These are phyloP conservation scores for Ptilonorhynchus violaceus DNA, from an alignment of 2,113 vertebrate genomes.

Conservation along the genomic window DNA sequence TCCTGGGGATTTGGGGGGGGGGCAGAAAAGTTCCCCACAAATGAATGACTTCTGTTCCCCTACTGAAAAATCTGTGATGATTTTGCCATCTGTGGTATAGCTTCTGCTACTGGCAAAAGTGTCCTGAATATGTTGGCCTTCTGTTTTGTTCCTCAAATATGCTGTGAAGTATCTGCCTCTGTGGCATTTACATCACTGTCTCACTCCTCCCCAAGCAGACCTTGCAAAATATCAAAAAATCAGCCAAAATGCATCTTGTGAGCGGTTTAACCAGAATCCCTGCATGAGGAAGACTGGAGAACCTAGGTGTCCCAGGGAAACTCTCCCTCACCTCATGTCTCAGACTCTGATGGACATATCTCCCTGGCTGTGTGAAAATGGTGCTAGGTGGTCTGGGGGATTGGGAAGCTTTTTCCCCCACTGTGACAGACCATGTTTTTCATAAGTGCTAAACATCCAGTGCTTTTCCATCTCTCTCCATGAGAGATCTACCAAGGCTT, in stretches of 20 bases:
- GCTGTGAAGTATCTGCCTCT: not conserved
- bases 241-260: not conserved
- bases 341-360: accelerated
- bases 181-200: not conserved
- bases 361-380: not conserved
- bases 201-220: not conserved
- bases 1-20: not conserved
- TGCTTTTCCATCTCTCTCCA: not conserved
- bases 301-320: not conserved
- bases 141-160: not conserved
- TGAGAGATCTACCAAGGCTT: not conserved
- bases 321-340: not conserved
- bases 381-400: not conserved
- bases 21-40: not conserved
- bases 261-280: not conserved
- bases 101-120: not conserved
- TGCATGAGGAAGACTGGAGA: not conserved
- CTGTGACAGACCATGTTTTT: not conserved
- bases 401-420: not conserved
- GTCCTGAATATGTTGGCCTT: not conserved
- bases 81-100: not conserved
- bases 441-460: not conserved
- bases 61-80: not conserved
- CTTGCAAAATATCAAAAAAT: not conserved
- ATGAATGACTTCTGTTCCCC: not conserved